Evolutionary conservation across 1,140 invertebrate species (phyloP).

Genomic region (Metaphire vulgaris): DNA sequence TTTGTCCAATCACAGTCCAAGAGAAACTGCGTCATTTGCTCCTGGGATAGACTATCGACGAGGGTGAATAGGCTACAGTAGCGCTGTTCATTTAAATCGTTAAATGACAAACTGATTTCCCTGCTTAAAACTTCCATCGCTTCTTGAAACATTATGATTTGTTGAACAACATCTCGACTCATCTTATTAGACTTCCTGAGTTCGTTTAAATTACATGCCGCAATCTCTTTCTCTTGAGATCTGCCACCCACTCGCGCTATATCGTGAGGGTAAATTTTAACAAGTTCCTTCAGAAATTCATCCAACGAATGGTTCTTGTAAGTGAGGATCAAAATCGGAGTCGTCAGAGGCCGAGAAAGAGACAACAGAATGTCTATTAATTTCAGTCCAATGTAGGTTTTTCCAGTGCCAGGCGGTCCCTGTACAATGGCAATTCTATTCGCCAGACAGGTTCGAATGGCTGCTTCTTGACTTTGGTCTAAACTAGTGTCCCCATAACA

Average conservation of each 20-base stretch:
- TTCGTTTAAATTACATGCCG: not conserved
- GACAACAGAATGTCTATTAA: not conserved
- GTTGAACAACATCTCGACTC: not conserved
- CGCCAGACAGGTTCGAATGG: not conserved
- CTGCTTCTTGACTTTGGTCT: not conserved
- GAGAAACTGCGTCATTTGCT: not conserved
- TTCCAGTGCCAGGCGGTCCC: conserved; percentile 21
- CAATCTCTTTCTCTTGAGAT: not conserved
- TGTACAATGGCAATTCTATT: conserved; percentile 11
- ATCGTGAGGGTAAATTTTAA: not conserved
- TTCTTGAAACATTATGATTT: not conserved
- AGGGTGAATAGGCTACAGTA: not conserved
- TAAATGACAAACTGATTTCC: not conserved
- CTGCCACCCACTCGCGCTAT: conserved; percentile 19
- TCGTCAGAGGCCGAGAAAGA: not conserved
- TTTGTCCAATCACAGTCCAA: not conserved
- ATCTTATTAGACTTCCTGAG: conserved; percentile 3
- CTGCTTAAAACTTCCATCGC: not conserved
- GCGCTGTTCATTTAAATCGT: not conserved
- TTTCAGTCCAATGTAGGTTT: conserved; percentile 15
- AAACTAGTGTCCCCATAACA: too few species aligned
- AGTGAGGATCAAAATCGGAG: conserved; percentile 11
- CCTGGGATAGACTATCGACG: not conserved
- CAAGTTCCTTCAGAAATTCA: conserved; percentile 20
- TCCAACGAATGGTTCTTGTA: conserved; percentile 25